phyloP scores from a whole-genome alignment of 2,888 invertebrate genomes.

The Dermolepida albohirtum region DNA sequence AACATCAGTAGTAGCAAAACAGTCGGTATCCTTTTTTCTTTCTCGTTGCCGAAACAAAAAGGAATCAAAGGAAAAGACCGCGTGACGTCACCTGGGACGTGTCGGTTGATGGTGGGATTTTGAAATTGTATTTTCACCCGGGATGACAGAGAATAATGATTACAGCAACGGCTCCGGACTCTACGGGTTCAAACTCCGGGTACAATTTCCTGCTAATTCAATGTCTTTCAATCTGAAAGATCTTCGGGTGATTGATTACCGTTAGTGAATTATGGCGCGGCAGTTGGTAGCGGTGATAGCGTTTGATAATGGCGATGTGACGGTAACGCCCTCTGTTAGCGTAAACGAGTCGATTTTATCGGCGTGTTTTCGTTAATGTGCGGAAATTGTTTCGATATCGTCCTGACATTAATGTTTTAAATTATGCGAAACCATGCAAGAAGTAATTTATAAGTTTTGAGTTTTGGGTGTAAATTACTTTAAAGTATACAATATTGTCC shows the following conservation, averaged over 20 bases:
- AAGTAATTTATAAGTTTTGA: no score
- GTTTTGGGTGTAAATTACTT: no score
- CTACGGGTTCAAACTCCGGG: constrained; percentile 56
- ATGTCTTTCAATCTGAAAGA: constrained; percentile 67
- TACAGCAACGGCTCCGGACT: constrained; percentile 47
- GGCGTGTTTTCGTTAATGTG: constrained; percentile 27
- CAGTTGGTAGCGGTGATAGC: not conserved
- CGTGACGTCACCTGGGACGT: constrained; percentile 27
- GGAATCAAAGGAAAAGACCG: constrained; percentile 5
- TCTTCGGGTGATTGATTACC: constrained; percentile 65
- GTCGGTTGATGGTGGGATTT: constrained; percentile 47
- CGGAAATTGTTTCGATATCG: constrained; percentile 30
- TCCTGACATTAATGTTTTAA: not conserved
- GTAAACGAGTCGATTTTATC: constrained; percentile 10
- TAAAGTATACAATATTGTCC: no score
- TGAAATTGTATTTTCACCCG: constrained; percentile 53
- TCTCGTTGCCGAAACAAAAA: not conserved
- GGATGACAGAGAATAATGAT: constrained; percentile 64
- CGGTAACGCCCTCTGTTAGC: constrained; percentile 24
- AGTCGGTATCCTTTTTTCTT: not conserved
- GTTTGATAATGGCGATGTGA: constrained; percentile 17
- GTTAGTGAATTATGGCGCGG: constrained; percentile 30
- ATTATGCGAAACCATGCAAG: not conserved
- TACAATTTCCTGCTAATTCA: constrained; percentile 68
- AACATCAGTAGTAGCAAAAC: constrained; percentile 3